These are phyloP conservation scores for Pristionchus mayeri DNA, from an alignment of 2,888 invertebrate genomes.

Conservation along the genomic window DNA sequence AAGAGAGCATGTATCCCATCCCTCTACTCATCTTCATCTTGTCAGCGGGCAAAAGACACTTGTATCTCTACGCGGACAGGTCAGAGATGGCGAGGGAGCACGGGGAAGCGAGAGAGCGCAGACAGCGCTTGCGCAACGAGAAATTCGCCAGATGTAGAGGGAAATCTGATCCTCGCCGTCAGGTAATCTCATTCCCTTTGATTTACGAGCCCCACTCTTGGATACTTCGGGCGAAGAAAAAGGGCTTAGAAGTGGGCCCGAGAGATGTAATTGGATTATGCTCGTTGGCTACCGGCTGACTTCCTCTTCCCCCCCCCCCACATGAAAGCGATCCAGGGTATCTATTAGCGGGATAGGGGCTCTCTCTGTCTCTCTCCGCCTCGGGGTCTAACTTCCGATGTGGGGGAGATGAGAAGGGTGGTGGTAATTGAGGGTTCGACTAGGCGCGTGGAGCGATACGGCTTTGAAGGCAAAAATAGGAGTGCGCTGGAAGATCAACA, in stretches of 20 bases:
- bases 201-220: slow-evolving; percentile 11
- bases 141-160: not conserved
- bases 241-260: not conserved
- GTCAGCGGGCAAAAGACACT: slow-evolving; percentile 1
- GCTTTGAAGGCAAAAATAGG: too few species aligned
- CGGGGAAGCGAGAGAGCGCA: not conserved
- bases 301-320: not conserved
- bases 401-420: not conserved
- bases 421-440: slow-evolving; percentile 24
- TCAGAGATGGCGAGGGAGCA: not conserved
- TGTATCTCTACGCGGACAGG: not conserved
- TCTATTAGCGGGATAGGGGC: slow-evolving; percentile 27
- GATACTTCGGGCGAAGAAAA: not conserved
- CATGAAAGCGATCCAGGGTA: slow-evolving; percentile 35
- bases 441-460: not conserved
- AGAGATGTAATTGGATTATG: slow-evolving; percentile 5
- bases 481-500: too few species aligned
- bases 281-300: not conserved
- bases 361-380: not conserved
- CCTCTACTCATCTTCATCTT: slow-evolving; percentile 7
- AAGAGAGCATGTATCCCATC: not conserved
- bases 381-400: not conserved
- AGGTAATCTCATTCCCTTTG: slow-evolving; percentile 35
- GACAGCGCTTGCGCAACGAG: not conserved
- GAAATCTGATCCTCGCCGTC: slow-evolving; percentile 2